These are phyloP conservation scores for Alosa alosa DNA, from an alignment of 2,113 vertebrate genomes.

Conservation along the genomic window DNA sequence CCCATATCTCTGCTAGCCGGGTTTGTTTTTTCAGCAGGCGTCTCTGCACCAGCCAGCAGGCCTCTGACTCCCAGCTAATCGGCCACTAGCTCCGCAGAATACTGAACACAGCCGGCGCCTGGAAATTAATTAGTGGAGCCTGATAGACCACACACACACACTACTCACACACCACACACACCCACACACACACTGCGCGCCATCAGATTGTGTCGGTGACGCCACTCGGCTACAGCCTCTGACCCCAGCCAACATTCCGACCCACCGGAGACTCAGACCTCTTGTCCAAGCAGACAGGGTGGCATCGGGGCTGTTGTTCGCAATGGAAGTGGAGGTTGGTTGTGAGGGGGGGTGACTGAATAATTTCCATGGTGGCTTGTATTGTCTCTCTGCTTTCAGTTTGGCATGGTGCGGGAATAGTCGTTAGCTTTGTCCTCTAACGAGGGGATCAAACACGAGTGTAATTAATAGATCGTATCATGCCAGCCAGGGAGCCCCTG, in stretches of 20 bases:
- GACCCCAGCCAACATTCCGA: neutral
- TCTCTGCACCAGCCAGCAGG: neutral
- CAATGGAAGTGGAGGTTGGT: too few relatives aligned
- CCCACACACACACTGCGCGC: too few relatives aligned
- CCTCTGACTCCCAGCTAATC: constrained; percentile 5
- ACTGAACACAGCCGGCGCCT: neutral
- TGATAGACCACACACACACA: neutral
- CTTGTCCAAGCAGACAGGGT: too few relatives aligned
- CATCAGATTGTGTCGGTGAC: neutral
- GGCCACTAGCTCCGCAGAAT: neutral
- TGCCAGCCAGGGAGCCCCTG: neutral
- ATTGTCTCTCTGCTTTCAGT: constrained; percentile 41
- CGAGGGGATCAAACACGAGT: constrained; percentile 53
- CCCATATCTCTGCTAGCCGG: neutral
- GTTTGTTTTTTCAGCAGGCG: neutral
- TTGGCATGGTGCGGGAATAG: constrained; percentile 47
- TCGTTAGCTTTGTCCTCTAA: constrained; percentile 50
- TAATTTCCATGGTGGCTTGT: constrained; percentile 41
- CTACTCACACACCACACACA: neutral
- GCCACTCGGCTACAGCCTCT: neutral
- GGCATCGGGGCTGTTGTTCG: too few relatives aligned
- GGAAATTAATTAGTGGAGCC: constrained; percentile 1
- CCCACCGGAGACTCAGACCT: too few relatives aligned
- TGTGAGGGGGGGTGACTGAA: neutral
- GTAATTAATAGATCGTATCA: constrained; percentile 57